Conservation (phyloP, 2,888 invertebrate species). For the Euspilapteryx auroguttella region DNA sequence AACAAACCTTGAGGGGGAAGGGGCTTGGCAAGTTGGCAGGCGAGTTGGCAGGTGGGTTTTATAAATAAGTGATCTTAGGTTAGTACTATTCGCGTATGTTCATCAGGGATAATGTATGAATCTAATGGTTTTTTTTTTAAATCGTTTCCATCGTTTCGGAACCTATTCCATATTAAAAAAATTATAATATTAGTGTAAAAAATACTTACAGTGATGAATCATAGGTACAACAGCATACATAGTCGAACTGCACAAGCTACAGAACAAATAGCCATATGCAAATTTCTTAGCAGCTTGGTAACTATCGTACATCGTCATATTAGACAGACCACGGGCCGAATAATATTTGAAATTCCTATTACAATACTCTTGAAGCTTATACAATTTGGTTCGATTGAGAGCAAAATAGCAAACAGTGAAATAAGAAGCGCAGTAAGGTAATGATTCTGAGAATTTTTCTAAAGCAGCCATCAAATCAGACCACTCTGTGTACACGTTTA, state of each 20-base stretch:
- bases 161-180: too few species aligned
- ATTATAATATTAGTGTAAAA: neutral
- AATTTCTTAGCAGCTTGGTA: conserved; percentile 28
- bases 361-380: conserved; percentile 25
- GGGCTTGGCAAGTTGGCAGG: too few species aligned
- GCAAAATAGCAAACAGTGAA: conserved; percentile 31
- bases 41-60: too few species aligned
- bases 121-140: too few species aligned
- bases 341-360: conserved; percentile 29
- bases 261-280: conserved; percentile 32
- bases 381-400: conserved; percentile 21
- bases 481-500: conserved; percentile 32
- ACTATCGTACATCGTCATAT: conserved; percentile 36
- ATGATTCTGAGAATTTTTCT: conserved; percentile 28
- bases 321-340: conserved; percentile 38
- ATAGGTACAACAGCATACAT: conserved; percentile 32
- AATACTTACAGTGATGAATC: conserved; percentile 30
- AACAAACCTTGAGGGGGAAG: too few species aligned
- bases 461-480: conserved; percentile 29
- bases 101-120: too few species aligned
- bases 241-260: conserved; percentile 34
- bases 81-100: too few species aligned
- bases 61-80: too few species aligned
- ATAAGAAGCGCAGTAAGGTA: conserved; percentile 27
- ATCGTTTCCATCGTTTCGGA: too few species aligned